Base-by-base conservation (phyloP, 2,888 invertebrate genomes). In the Sussaba pulchella region DNA sequence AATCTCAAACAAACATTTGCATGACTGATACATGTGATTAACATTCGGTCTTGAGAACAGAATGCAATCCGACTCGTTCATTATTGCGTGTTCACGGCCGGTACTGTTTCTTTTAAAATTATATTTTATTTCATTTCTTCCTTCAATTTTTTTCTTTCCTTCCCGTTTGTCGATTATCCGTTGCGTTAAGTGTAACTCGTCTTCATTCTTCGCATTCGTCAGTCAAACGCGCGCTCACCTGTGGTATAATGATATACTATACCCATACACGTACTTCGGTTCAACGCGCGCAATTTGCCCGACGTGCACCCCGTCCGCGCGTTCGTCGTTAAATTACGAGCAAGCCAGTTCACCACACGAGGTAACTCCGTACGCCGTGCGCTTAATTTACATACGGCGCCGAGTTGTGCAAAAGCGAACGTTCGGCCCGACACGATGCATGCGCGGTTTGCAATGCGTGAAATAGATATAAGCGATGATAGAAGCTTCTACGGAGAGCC, bases 401-500 rank as follows among this genome's bases (percentile, higher is more conserved):
- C 41, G 67, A 47, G 71, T 31, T 66, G 50, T 71, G n/a, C n/a
- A n/a, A 31, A 31, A 2, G 31, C 31, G 31, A 64, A n/a, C 61
- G 47, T 45, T 12, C 50, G 43, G 54, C 19, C 10, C 3, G 43
- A 14, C 26, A 52, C 72, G 73, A 73, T 77, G 52, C 77, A 57
- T 6, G 84, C 83, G 84, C 85, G 84, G 4, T 2, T 86, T 86
- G 86, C 84, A 84, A 88, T 86, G 87, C 87, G 87, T 85, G 86
- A 88, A 88, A 88, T 83, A 89, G 88, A 89, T 88, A 88, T 86
- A 87, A 87, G 86, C 85, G 83, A 79, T 83, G 87, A 88, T 89
- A 87, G 81, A 81, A 77, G 59, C 31, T 19, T 17, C 39, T 26
- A 66, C 19, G 73, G 54, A 78, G 78, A 31, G 31, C 31, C 75